A percentile compares a stretch with the other conserved stretches of the same genome.
phyloP scores from a whole-genome alignment of 1,140 invertebrate species.

The Drosophila yakuba region DNA sequence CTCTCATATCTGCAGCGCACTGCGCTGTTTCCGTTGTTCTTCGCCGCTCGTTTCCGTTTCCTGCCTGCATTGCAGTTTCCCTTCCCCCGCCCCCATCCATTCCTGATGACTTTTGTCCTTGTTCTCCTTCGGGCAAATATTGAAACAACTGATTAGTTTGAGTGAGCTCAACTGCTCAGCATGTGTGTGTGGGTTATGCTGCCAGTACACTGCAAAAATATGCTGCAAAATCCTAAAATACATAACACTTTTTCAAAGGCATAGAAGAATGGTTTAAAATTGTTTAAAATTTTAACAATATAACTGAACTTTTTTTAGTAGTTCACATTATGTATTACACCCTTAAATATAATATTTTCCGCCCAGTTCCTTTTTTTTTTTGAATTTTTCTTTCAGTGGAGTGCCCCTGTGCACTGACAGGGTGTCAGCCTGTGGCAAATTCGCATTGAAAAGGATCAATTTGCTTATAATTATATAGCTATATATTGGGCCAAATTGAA shows the following conservation, averaged over 20 bases:
- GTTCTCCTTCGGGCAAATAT: conserved; percentile 60
- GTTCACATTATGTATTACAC: too few species aligned
- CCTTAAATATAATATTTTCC: too few species aligned
- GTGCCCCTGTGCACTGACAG: background rate
- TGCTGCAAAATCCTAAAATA: too few species aligned
- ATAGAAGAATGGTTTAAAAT: too few species aligned
- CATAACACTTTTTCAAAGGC: too few species aligned
- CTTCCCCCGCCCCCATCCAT: background rate
- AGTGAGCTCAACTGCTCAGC: conserved; percentile 51
- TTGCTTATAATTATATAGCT: conserved; percentile 57
- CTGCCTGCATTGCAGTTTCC: conserved; percentile 36
- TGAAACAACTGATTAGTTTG: conserved; percentile 82
- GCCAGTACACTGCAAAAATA: conserved; percentile 1
- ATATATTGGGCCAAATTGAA: conserved; percentile 47
- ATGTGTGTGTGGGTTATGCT: conserved; percentile 10
- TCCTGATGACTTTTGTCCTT: conserved; percentile 60
- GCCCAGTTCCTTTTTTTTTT: background rate
- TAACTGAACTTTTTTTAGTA: too few species aligned
- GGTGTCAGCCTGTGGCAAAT: conserved; percentile 21
- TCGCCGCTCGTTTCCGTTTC: conserved; percentile 66
- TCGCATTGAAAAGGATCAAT: conserved; percentile 49
- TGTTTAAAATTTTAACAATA: too few species aligned
- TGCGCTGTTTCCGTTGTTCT: conserved; percentile 52
- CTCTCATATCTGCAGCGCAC: conserved; percentile 27
- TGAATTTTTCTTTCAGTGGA: background rate